Evolutionary conservation across 1,140 invertebrate species (phyloP), one percentile per base, ranked within the genome.

Genomic region (Drosophila fuyamai): DNA sequence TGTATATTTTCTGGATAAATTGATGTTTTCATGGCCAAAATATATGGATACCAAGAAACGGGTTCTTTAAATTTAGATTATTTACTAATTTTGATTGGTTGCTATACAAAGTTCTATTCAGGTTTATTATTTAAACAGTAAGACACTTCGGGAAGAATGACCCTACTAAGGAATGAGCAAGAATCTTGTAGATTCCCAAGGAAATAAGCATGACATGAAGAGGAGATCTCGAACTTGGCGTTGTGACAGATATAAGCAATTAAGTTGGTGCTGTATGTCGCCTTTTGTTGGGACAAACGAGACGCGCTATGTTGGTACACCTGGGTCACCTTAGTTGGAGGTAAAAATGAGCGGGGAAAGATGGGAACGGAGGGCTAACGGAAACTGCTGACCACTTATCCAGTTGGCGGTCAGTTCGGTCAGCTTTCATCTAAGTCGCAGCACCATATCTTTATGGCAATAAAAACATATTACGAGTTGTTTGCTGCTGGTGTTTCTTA

Each of bases 401-500:
- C 50, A 55, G 56, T 54, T 56, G 40, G 27, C 36, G 55, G 56
- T 63, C 59, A 65, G 68, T 57, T 71, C 68, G 67, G 65, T 41
- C 67, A 72, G 68, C 68, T 72, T 72, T 72, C 68, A 72, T 72
- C 68, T 71, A 63, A 63, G 50, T 55, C 13, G 47, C 48, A 62
- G 61, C 48, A 57, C 29, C 54, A 55, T 70, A 71, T 71, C 61
- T 79, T 79, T 73, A 79, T 79, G 76, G 76, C 46, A 58, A 55
- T 71, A 56, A 70, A 40, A 82, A 82, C 79, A 82, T 74, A 72
- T 68, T 74, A 65, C 67, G 70, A 60, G 54, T 57, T 44, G 38
- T 51, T 51, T 12, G 46, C 46, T 48, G 18, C 51, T 47, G 43
- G 41, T 47, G 14, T 44, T 43, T 58, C 40, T 46, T n/a, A 32